Evolutionary conservation across 2,888 invertebrate species (phyloP), one percentile per base, ranked within the genome.

Genomic region (Eremobia ochroleuca): DNA sequence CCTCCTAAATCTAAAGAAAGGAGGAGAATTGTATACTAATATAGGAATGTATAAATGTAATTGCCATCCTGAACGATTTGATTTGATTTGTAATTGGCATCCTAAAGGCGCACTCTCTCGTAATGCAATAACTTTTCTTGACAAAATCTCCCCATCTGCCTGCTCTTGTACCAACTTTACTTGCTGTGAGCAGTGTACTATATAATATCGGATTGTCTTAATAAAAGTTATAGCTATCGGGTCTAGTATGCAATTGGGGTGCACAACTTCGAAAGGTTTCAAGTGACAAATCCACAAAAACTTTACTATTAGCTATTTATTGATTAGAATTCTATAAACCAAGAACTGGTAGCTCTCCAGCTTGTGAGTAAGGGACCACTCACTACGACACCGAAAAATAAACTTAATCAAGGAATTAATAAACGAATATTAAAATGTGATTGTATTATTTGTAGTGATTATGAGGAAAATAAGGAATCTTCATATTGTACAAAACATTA

Each of bases 361-460:
- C n/a, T 37, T n/a, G 43, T 62, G 55, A 79, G 28, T 59, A 49
- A 52, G 43, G 25, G 31, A 79, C 49, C 28, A 73, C 59, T 55
- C 46, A 21, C 46, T 40, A 11, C 40, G 21, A 40, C 66, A 64
- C 61, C 46, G 70, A 74, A 66, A 66, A 25, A 65, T 79, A 52
- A 69, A 65, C 76, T 59, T 62, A 74, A 65, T 69, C 80, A 73
- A 80, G 67, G 61, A 81, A 81, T 70, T 25, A 77, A 79, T 77
- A 79, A 77, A 77, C 52, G 71, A 77, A 62, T 62, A 55, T 62
- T 70, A 78, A 78, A 77, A 68, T 83, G 66, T 72, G 55, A 65
- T 76, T 75, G 49, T 80, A 68, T 73, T 76, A 84, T 72, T 81
- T 81, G 62, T 87, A 66, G 61, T 69, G 62, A 37, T 76, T 73